These are phyloP conservation scores for Crax fasciolata DNA, from an alignment of 2,797 vertebrate genomes.

Conservation along the genomic window DNA sequence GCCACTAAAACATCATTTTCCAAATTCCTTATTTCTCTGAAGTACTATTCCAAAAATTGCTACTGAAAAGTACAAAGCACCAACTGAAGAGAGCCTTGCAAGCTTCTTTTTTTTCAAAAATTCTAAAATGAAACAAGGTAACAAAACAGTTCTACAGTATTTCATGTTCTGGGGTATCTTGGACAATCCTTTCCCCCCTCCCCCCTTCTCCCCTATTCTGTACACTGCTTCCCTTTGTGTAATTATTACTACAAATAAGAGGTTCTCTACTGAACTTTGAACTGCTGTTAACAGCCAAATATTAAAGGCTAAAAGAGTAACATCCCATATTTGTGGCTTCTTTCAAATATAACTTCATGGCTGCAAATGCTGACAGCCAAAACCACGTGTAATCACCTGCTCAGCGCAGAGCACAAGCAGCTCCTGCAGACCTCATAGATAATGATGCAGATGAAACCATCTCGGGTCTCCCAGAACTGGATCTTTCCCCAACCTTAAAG, in stretches of 20 bases:
- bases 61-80: neutral
- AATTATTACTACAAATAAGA: slow-evolving; percentile 9
- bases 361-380: neutral
- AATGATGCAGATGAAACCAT: neutral
- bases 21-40: neutral
- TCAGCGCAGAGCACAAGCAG: neutral
- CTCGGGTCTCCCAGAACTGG: neutral
- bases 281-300: neutral
- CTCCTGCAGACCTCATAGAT: neutral
- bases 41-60: neutral
- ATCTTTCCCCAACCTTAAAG: neutral
- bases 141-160: neutral
- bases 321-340: neutral
- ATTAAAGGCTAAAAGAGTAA: neutral
- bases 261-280: neutral
- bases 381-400: rapidly evolving
- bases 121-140: neutral
- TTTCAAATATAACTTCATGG: neutral
- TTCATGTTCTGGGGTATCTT: neutral
- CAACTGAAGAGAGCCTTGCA: neutral
- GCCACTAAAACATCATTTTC: neutral
- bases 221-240: neutral
- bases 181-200: too few species aligned
- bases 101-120: neutral
- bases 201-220: neutral